These are phyloP conservation scores for Azorinus chamasolen DNA, from an alignment of 2,888 invertebrate species.

Conservation along the genomic window DNA sequence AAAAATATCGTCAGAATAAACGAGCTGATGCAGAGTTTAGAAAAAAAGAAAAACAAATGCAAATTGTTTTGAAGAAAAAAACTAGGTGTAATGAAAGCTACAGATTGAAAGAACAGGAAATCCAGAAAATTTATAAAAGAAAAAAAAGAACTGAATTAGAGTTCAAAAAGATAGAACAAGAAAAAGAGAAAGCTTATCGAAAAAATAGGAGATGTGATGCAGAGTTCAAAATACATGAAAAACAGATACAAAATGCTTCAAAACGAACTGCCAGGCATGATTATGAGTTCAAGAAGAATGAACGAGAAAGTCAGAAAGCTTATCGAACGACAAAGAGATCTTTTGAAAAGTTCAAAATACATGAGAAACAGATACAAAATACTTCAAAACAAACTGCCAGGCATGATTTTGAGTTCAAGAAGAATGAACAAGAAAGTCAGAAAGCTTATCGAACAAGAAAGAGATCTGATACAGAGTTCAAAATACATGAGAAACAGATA, in stretches of 20 bases:
- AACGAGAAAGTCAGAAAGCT: neutral
- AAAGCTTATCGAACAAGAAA: no score
- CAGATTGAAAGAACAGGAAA: no score
- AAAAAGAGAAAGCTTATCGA: neutral
- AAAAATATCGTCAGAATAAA: no score
- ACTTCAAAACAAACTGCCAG: neutral
- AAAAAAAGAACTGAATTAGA: neutral
- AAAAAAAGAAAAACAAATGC: no score
- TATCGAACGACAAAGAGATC: constrained; percentile 3
- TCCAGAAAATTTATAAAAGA: neutral
- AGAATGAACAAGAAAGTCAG: no score
- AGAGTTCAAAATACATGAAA: constrained; percentile 4
- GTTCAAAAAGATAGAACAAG: neutral
- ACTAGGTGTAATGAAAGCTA: no score
- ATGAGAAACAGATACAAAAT: constrained; percentile 9
- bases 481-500: no score
- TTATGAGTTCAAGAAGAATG: constrained; percentile 1
- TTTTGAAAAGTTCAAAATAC: constrained; percentile 7
- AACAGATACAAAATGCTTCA: neutral
- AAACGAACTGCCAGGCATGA: constrained; percentile 4
- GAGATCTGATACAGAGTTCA: no score
- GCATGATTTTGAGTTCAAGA: no score
- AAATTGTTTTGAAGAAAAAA: no score
- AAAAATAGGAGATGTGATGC: constrained; percentile 1
- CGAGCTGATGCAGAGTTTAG: no score